Conservation (phyloP, 2,888 invertebrate genomes). For the Caenorhabditis sp. region DNA sequence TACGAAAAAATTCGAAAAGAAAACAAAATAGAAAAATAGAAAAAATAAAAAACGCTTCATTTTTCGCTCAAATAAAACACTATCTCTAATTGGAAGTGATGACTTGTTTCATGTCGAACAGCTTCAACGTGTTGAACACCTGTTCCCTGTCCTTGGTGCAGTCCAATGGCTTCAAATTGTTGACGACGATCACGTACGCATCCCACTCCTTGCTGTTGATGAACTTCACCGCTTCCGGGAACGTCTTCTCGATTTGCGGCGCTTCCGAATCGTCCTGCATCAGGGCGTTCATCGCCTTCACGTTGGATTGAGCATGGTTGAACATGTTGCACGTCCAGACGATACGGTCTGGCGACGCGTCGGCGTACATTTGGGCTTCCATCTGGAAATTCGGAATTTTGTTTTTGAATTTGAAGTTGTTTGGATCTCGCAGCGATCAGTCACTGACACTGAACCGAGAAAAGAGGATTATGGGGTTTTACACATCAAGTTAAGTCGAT, state of each 20-base stretch:
- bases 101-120: slow-evolving; percentile 53
- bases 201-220: slow-evolving; percentile 61
- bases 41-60: too few species aligned
- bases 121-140: slow-evolving; percentile 56
- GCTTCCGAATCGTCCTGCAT: slow-evolving; percentile 43
- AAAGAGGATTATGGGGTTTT: too few species aligned
- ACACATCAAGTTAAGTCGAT: too few species aligned
- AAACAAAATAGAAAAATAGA: too few species aligned
- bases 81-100: slow-evolving; percentile 23
- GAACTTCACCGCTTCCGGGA: slow-evolving; percentile 57
- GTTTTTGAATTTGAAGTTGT: too few species aligned
- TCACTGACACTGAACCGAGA: too few species aligned
- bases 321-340: slow-evolving; percentile 63
- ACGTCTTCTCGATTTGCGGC: slow-evolving; percentile 33
- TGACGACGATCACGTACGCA: slow-evolving; percentile 53
- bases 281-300: slow-evolving; percentile 40
- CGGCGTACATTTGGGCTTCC: slow-evolving; percentile 54
- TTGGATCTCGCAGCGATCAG: too few species aligned
- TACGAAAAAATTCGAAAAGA: too few species aligned
- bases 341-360: slow-evolving; percentile 58
- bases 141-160: slow-evolving; percentile 59
- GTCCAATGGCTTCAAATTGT: slow-evolving; percentile 50
- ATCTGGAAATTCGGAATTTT: too few species aligned
- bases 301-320: slow-evolving; percentile 41
- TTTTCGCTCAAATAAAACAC: not conserved